A percentile compares a stretch with the other conserved stretches of the same genome.
Conservation (phyloP, 2,797 vertebrate genomes). For the Hoplostethus mediterraneus region DNA sequence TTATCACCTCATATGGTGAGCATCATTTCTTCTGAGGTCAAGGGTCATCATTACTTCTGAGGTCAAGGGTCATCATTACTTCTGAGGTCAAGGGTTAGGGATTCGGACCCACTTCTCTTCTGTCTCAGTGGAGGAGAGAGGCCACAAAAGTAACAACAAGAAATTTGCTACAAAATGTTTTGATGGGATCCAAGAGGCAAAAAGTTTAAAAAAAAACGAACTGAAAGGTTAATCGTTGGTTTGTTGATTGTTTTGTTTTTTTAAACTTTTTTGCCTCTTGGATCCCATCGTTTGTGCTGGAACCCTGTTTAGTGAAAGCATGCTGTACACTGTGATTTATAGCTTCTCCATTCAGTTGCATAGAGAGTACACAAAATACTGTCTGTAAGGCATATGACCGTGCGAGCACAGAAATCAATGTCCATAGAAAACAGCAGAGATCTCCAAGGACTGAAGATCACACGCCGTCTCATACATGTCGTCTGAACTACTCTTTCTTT, state of each 20-base stretch:
- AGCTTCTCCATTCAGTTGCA: too few species aligned
- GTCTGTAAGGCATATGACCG: conserved; percentile 23
- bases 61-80: not conserved
- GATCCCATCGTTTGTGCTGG: too few species aligned
- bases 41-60: not conserved
- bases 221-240: not conserved
- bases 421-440: conserved; percentile 6
- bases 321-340: too few species aligned
- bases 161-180: not conserved
- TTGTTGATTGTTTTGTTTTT: not conserved
- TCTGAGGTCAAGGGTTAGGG: not conserved
- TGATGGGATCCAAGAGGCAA: not conserved
- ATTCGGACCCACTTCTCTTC: not conserved
- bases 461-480: conserved; percentile 10
- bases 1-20: conserved; percentile 12
- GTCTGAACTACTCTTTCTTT: conserved; percentile 27
- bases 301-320: not conserved
- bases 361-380: too few species aligned
- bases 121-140: not conserved
- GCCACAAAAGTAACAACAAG: not conserved
- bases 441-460: conserved; percentile 53
- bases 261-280: too few species aligned
- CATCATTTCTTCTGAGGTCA: not conserved
- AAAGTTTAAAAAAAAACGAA: too few species aligned
- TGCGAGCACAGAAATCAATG: conserved; percentile 31